Percentiles rank a stretch among this genome's conserved stretches.
These are phyloP conservation scores for Malurus leucopterus DNA, from an alignment of 2,797 vertebrate species.

Conservation along the genomic window DNA sequence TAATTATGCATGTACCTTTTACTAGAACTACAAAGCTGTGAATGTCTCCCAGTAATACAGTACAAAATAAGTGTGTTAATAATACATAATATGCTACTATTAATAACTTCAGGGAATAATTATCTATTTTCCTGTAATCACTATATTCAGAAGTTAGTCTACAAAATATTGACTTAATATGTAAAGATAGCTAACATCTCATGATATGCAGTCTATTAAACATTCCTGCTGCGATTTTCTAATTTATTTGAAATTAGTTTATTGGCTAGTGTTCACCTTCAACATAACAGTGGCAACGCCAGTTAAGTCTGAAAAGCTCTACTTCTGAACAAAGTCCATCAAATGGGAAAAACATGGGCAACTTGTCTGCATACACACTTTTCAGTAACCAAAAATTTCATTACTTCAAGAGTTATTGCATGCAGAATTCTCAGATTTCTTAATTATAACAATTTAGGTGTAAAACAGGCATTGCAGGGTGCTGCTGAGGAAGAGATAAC, in stretches of 20 bases:
- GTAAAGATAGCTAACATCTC: background rate
- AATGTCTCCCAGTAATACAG: background rate
- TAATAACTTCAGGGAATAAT: background rate
- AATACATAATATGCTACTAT: background rate
- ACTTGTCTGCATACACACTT: background rate
- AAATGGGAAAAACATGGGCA: background rate
- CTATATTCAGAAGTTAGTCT: background rate
- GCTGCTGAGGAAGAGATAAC: background rate
- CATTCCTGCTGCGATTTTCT: background rate
- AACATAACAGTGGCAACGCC: background rate
- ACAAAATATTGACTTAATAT: background rate
- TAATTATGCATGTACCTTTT: background rate
- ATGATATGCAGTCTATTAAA: background rate
- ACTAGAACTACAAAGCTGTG: background rate
- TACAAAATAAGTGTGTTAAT: background rate
- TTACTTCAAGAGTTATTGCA: background rate
- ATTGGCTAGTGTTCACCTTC: background rate
- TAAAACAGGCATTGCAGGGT: background rate
- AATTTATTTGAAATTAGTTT: background rate
- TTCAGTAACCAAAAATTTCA: background rate
- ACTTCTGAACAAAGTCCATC: background rate
- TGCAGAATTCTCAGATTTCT: background rate
- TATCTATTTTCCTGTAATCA: background rate
- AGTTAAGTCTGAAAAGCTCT: background rate
- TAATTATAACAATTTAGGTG: background rate